phyloP scores from a whole-genome alignment of 1,140 invertebrate species.

The Drosophila arizonae region DNA sequence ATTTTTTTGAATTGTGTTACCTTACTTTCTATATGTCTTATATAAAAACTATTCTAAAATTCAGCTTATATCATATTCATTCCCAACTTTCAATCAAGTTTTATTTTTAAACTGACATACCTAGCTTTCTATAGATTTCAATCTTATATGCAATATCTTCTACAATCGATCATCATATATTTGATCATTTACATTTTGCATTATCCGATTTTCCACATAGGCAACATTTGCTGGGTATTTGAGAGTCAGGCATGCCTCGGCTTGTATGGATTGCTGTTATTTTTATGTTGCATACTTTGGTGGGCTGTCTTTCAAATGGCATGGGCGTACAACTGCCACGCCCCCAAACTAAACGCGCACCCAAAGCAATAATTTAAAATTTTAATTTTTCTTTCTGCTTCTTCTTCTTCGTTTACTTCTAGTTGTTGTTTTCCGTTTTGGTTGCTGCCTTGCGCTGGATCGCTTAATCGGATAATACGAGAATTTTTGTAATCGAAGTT shows the following conservation, averaged over 20 bases:
- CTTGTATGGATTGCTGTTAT: conserved; percentile 18
- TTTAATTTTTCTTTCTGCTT: conserved; percentile 54
- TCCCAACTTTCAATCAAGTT: too few species aligned
- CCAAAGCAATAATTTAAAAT: conserved; percentile 73
- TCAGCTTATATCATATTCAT: too few species aligned
- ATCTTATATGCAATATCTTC: too few species aligned
- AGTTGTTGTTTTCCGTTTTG: background rate
- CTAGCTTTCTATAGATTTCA: too few species aligned
- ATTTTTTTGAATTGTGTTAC: too few species aligned
- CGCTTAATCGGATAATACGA: conserved; percentile 73
- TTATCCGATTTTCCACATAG: too few species aligned
- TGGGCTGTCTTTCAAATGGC: conserved; percentile 27
- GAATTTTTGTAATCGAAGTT: conserved; percentile 70
- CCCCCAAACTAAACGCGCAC: conserved; percentile 17
- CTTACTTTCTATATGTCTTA: too few species aligned
- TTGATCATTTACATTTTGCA: too few species aligned
- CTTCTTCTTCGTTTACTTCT: background rate
- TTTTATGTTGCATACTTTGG: conserved; percentile 62
- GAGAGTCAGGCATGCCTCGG: too few species aligned
- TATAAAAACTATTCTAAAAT: too few species aligned
- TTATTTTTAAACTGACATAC: too few species aligned
- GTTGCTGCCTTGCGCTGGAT: conserved; percentile 16
- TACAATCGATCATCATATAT: too few species aligned
- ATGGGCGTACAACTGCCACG: conserved; percentile 28
- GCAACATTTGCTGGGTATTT: background rate